A percentile compares a stretch with the other conserved stretches of the same genome.
These are phyloP conservation scores for Trachelus iudaicus DNA, from an alignment of 2,888 invertebrate genomes.

Conservation along the genomic window DNA sequence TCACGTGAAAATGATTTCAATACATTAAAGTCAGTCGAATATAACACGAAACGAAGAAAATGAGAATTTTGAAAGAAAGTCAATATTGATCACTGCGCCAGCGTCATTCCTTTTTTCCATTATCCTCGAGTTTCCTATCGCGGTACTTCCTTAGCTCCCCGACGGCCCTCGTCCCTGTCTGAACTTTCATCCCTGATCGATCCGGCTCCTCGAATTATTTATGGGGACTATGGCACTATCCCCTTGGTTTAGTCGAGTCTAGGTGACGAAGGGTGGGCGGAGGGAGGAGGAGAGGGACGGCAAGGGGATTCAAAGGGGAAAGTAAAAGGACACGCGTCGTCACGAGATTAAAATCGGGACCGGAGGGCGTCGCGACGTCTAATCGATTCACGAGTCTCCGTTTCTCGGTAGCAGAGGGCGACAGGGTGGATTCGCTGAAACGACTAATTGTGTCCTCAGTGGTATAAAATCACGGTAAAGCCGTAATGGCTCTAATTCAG, in stretches of 20 bases:
- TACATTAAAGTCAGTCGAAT: background rate
- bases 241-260: background rate
- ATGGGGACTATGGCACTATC: background rate
- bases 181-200: background rate
- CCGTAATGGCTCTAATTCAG: conserved; percentile 30
- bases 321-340: background rate
- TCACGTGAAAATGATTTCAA: background rate
- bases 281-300: background rate
- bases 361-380: background rate
- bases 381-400: conserved; percentile 1
- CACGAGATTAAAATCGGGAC: background rate
- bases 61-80: background rate
- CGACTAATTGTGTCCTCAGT: conserved; percentile 29
- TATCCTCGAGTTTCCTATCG: background rate
- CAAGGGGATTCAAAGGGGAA: background rate
- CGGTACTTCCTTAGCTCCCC: background rate
- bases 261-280: background rate
- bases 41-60: background rate
- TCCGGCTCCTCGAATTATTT: background rate
- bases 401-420: background rate
- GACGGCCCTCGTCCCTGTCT: background rate
- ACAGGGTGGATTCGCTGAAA: conserved; percentile 7
- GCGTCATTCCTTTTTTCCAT: background rate
- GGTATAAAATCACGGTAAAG: conserved; percentile 27
- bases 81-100: background rate